Conservation (phyloP, 37 sponge, comb jelly and placozoan genomes). For the Axinella damicornis region DNA sequence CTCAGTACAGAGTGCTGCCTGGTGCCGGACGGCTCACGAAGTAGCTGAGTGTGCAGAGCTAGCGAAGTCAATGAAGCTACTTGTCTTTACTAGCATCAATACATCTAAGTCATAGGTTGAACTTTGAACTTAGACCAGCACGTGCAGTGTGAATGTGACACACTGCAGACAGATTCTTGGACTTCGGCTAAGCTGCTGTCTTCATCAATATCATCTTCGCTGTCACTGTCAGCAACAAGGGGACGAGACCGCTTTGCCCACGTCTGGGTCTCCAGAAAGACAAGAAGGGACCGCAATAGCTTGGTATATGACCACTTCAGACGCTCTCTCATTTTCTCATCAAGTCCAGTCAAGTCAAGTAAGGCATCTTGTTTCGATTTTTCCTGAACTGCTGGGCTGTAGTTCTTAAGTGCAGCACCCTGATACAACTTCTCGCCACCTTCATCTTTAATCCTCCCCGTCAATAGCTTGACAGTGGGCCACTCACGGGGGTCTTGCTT, state of each 20-base stretch:
- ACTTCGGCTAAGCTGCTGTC: too few species aligned
- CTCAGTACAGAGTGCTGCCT: too few species aligned
- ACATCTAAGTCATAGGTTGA: too few species aligned
- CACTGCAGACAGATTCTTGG: too few species aligned
- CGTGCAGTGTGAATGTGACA: too few species aligned
- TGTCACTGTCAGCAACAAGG: slow-evolving; percentile 5
- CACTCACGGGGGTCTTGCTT: slow-evolving; percentile 43
- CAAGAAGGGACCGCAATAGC: slow-evolving; percentile 48
- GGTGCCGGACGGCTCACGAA: too few species aligned
- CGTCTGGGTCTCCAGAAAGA: slow-evolving; percentile 44
- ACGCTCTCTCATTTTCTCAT: slow-evolving; percentile 35
- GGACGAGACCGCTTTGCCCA: slow-evolving; percentile 22
- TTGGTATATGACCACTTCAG: slow-evolving; percentile 54
- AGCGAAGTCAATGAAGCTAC: too few species aligned
- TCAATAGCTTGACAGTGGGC: slow-evolving; percentile 55
- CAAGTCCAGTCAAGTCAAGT: slow-evolving; percentile 32
- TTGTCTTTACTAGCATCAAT: too few species aligned
- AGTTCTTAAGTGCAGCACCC: slow-evolving; percentile 42
- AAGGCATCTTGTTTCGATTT: slow-evolving; percentile 9
- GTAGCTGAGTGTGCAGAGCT: too few species aligned
- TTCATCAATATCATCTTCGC: too few species aligned
- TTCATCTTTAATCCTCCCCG: slow-evolving; percentile 21
- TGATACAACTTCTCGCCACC: slow-evolving; percentile 40
- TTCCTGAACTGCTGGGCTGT: not conserved
- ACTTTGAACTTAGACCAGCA: too few species aligned